Evolutionary conservation across 2,888 invertebrate genomes (phyloP).

Genomic region (Adela reaumurella): DNA sequence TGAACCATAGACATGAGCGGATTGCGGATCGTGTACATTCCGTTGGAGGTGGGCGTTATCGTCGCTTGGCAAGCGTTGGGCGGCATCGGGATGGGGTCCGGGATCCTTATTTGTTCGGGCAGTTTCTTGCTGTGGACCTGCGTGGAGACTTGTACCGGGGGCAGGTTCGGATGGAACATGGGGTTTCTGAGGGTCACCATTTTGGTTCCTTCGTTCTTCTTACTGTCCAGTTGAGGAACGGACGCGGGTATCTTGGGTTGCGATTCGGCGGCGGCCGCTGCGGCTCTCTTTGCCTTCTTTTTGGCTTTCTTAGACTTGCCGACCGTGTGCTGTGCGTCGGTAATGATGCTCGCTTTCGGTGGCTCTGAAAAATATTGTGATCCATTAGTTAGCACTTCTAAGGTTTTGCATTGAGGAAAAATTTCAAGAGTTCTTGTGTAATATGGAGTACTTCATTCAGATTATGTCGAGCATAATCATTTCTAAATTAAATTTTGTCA

Average conservation of each 20-base stretch:
- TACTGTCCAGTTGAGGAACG: constrained; percentile 15
- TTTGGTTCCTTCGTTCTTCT: constrained; percentile 42
- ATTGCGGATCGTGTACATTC: constrained; percentile 82
- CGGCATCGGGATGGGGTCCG: constrained; percentile 47
- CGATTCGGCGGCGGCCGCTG: constrained; percentile 21
- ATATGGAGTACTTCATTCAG: too few relatives aligned
- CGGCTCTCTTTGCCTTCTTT: constrained; percentile 48
- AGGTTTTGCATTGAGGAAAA: too few relatives aligned
- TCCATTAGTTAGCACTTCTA: too few relatives aligned
- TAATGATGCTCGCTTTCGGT: constrained; percentile 27
- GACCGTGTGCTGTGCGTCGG: constrained; percentile 23
- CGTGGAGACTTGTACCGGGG: constrained; percentile 30
- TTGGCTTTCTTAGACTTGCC: constrained; percentile 45
- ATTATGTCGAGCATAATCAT: too few relatives aligned
- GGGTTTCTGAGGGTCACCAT: constrained; percentile 79
- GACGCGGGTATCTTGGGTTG: constrained; percentile 6
- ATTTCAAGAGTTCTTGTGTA: too few relatives aligned
- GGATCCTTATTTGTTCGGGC: constrained; percentile 31
- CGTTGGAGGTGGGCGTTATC: constrained; percentile 53
- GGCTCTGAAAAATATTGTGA: too few relatives aligned
- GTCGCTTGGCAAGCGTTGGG: constrained; percentile 45
- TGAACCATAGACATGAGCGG: constrained; percentile 60
- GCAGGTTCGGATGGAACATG: constrained; percentile 64
- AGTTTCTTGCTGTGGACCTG: constrained; percentile 23
- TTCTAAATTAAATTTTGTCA: too few relatives aligned